phyloP scores from a whole-genome alignment of 2,113 vertebrate genomes.

The Tachysurus vachellii region DNA sequence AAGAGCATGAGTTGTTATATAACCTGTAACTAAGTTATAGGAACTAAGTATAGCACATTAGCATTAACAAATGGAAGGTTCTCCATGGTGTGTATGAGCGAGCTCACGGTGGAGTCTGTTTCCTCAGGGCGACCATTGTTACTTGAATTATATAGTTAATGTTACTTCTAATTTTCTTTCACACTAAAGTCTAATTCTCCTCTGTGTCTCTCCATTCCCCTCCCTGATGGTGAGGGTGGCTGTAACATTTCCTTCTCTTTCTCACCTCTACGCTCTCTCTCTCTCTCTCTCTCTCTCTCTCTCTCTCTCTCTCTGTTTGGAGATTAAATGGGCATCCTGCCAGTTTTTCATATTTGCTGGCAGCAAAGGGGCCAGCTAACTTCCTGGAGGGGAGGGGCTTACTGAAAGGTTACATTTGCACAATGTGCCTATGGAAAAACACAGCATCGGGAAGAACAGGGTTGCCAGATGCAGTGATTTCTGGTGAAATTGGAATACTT shows the following conservation, averaged over 20 bases:
- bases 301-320: conserved; percentile 68
- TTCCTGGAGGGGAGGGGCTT: conserved; percentile 82
- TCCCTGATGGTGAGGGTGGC: conserved; percentile 46
- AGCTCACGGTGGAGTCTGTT: conserved; percentile 20
- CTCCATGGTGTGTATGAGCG: conserved; percentile 33
- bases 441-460: conserved; percentile 62
- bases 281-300: conserved; percentile 51
- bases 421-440: conserved; percentile 83
- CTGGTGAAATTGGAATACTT: background rate
- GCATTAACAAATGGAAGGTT: conserved; percentile 15
- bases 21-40: conserved; percentile 27
- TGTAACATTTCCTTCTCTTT: conserved; percentile 56
- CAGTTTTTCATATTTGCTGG: conserved; percentile 88
- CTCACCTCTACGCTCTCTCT: conserved; percentile 46
- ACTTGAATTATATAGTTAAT: conserved; percentile 62
- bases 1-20: conserved; percentile 37
- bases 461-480: conserved; percentile 2
- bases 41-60: conserved; percentile 4
- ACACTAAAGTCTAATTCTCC: conserved; percentile 56
- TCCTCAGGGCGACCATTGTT: conserved; percentile 54
- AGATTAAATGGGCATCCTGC: conserved; percentile 90
- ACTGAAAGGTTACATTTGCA: conserved; percentile 91
- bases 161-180: conserved; percentile 58
- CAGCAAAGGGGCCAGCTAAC: conserved; percentile 79
- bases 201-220: conserved; percentile 33